Percentiles rank a stretch among this genome's conserved stretches.
phyloP scores from a whole-genome alignment of 2,888 invertebrate genomes.

The Cryptus armator region DNA sequence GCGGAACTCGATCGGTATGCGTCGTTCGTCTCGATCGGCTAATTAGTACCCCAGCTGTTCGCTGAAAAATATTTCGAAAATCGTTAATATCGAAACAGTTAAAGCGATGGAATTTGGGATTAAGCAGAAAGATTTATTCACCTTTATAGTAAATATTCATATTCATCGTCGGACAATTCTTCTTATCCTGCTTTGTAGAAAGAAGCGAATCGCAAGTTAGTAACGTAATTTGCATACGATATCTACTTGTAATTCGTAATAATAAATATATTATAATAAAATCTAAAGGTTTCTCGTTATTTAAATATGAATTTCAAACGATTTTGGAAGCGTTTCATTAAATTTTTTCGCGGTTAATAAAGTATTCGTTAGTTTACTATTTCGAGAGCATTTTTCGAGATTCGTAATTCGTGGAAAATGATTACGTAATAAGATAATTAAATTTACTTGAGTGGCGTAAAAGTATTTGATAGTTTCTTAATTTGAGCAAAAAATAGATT shows the following conservation, averaged over 20 bases:
- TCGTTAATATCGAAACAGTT: neutral
- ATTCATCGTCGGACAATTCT: constrained; percentile 96
- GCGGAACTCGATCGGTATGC: constrained; percentile 72
- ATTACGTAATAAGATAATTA: too few relatives aligned
- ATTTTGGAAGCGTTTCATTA: too few relatives aligned
- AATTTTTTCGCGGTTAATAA: too few relatives aligned
- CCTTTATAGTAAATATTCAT: constrained; percentile 97
- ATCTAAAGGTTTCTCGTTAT: too few relatives aligned
- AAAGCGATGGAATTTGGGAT: neutral
- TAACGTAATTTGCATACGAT: neutral
- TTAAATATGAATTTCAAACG: too few relatives aligned
- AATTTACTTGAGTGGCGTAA: too few relatives aligned
- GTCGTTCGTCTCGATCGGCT: constrained; percentile 86
- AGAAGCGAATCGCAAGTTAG: neutral
- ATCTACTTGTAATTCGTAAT: neutral
- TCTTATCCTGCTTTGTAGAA: constrained; percentile 87
- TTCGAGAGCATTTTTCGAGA: too few relatives aligned
- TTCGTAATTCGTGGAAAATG: too few relatives aligned
- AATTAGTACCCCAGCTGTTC: constrained; percentile 92
- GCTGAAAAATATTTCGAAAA: constrained; percentile 86
- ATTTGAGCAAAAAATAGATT: too few relatives aligned
- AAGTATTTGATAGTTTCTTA: too few relatives aligned
- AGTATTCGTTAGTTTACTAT: too few relatives aligned
- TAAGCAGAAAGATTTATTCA: constrained; percentile 80
- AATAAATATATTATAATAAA: neutral